Base-by-base conservation (phyloP, 2,888 invertebrate genomes). In the Acrobasis repandana region DNA sequence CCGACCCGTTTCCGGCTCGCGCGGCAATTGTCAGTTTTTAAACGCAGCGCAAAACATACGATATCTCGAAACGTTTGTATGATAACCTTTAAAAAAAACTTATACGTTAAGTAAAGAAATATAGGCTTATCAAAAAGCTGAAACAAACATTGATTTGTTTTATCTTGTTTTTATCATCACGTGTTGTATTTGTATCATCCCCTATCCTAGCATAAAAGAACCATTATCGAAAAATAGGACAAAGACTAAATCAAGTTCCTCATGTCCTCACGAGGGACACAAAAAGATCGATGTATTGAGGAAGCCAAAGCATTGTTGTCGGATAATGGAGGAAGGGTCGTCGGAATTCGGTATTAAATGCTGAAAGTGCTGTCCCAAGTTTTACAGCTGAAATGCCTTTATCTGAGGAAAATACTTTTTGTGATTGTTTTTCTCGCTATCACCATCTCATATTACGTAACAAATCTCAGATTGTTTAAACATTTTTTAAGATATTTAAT, bases 281-380 rank as follows among this genome's bases (percentile, higher is more conserved):
- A 51, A 51, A 50, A 28, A 18, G 15, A 51, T 51, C 51, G 51
- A 51, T 51, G 51, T 51, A 34, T 51, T 51, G 15, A 34, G 34
- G 51, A 51, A 34, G 15, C 51, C 28, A 28, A 33, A 51, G 51
- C 34, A 51, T 51, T 51, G 51, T 51, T 15, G 51, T 34, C 15
- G 34, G 10, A 51, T 51, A 51, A 51, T 34, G 51, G 10, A 33
- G 51, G 10, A 33, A 34, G 15, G 33, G 51, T 9, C 34, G 33
- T 14, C 28, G 51, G 51, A 51, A 34, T 51, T 34, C 34, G 51
- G n/a, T 51, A 51, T 33, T 50, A 33, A 51, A 33, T n/a, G 1
- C 33, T n/a, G 34, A 51, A 51, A 51, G 34, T 6, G 34, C 33
- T 11, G 16, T 33, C 9, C 8, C 28, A 34, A 51, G 33, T 8